Evolutionary conservation across 2,888 invertebrate genomes (phyloP), one percentile per base, ranked within the genome.

Genomic region (Ochropacha duplaris): DNA sequence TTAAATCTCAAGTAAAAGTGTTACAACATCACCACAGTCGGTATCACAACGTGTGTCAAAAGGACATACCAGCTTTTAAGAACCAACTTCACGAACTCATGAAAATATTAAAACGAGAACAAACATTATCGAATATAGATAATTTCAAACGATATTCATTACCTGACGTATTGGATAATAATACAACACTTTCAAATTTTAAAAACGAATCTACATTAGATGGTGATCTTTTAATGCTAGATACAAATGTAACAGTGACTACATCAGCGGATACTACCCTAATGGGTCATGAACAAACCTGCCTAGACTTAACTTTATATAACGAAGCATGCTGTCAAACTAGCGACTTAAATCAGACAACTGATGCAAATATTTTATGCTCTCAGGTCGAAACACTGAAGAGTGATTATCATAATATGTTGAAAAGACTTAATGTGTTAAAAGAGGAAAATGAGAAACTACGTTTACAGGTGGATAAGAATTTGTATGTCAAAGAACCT

Each of bases 191-290:
- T 19, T 62, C 76, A 31, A 80, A 73, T 64, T 79, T 82, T 31
- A 88, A 81, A 76, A 89, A 88, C 61, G 92, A 92, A 62, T 90
- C 91, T 22, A 86, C 82, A 12, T 76, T 90, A 57, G 92, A 92
- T 64, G 84, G 86, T 6, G 92, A 92, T 68, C 72, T 90, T 9
- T 76, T 92, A 56, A 92, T 92, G 92, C 72, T 92, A 59, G 92
- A 92, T 59, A 90, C 90, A 26, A 92, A 92, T 69, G 59, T 88
- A n/a, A 89, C 88, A 2, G 61, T 90, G 52, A 81, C 44, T 19
- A 44, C 84, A 8, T 86, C 87, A 36, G 79, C 78, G 26, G 86
- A 91, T 66, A 88, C 83, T 58, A 91, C 91, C 54, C 65, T 90
- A 31, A 67, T 79, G 34, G 81, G 78, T 6, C 78, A 79, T 64